phyloP scores from a whole-genome alignment of 2,113 vertebrate species.

The Sialia sialis region DNA sequence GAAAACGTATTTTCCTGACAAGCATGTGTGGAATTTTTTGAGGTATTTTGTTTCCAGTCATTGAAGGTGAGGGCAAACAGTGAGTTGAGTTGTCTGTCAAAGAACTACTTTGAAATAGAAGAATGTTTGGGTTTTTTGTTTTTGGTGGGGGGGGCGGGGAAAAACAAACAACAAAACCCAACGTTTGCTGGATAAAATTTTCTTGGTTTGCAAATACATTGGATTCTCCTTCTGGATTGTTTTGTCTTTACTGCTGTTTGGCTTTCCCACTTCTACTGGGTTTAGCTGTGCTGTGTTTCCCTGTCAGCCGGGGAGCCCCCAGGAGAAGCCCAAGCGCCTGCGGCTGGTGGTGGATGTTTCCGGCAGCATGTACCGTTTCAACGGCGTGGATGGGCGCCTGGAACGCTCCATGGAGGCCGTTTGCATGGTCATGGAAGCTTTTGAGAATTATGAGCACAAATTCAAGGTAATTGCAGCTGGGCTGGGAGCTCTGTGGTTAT shows the following conservation, averaged over 20 bases:
- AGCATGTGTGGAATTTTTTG: background rate
- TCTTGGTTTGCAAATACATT: rapidly evolving
- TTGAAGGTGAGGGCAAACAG: background rate
- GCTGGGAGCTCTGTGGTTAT: background rate
- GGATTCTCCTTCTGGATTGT: background rate
- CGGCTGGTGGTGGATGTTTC: conserved; percentile 90
- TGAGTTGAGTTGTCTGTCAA: background rate
- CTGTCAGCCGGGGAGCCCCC: conserved; percentile 84
- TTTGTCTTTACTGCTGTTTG: background rate
- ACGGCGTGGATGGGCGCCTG: conserved; percentile 88
- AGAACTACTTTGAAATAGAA: background rate
- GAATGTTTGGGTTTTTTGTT: background rate
- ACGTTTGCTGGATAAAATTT: background rate
- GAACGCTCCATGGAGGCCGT: conserved; percentile 96
- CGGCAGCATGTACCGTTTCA: conserved; percentile 97
- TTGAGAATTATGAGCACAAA: conserved; percentile 93
- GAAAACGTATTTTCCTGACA: background rate
- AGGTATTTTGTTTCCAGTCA: background rate
- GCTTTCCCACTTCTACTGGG: background rate
- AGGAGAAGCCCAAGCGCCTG: conserved; percentile 91
- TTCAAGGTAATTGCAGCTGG: conserved; percentile 84
- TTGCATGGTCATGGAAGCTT: conserved; percentile 97
- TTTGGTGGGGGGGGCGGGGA: too few species aligned
- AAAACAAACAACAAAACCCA: background rate
- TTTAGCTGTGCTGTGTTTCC: background rate